Conservation (phyloP, 2,797 vertebrate genomes). For the Tapirus indicus region DNA sequence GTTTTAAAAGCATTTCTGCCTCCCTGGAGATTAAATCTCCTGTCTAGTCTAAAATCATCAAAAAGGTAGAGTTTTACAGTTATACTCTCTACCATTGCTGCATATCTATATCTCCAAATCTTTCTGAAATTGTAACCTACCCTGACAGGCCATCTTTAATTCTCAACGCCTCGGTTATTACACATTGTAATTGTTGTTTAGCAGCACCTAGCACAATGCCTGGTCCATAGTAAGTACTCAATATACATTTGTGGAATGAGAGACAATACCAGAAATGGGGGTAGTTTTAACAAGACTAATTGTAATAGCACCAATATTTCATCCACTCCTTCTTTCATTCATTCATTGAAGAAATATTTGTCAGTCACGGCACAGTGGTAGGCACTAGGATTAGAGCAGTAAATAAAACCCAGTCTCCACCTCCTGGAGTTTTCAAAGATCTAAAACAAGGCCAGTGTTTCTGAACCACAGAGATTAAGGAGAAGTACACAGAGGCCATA, state of each 20-base stretch:
- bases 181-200: not conserved
- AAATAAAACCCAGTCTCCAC: not conserved
- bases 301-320: not conserved
- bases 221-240: not conserved
- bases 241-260: not conserved
- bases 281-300: not conserved
- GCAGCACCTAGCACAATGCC: too few species aligned
- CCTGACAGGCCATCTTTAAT: not conserved
- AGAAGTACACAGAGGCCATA: not conserved
- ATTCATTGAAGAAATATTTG: not conserved
- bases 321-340: not conserved
- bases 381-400: not conserved
- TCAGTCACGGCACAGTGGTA: not conserved
- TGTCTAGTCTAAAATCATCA: not conserved
- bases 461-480: not conserved
- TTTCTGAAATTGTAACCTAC: not conserved
- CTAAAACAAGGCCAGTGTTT: not conserved
- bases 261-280: not conserved
- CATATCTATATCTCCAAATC: not conserved
- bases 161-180: not conserved
- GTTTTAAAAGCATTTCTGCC: conserved; percentile 30
- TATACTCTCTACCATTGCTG: not conserved
- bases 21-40: not conserved
- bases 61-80: not conserved
- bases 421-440: not conserved